Percentiles rank a stretch among this genome's conserved stretches.
phyloP scores from a whole-genome alignment of 2,113 vertebrate genomes.

The Mesoclemmys tuberculata region DNA sequence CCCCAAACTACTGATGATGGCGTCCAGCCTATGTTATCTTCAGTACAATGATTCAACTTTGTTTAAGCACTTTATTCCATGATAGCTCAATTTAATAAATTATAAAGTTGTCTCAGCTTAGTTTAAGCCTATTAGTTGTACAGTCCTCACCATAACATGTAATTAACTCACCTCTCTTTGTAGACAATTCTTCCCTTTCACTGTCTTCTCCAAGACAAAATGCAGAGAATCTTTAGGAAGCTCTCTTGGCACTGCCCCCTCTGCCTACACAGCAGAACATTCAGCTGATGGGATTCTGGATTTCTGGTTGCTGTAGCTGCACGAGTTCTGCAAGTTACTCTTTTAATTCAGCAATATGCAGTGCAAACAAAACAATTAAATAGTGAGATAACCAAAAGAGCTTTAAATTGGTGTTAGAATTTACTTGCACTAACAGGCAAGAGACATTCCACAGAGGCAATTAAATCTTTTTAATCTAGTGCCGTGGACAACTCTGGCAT shows the following conservation, averaged over 20 bases:
- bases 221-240: neutral
- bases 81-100: too few relatives aligned
- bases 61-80: neutral
- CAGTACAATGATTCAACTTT: accelerated
- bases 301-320: neutral
- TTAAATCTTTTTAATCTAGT: neutral
- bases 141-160: neutral
- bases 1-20: accelerated
- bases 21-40: neutral
- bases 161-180: neutral
- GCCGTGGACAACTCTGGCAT: neutral
- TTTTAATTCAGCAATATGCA: neutral
- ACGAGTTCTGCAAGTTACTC: neutral
- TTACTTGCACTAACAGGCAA: accelerated
- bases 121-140: neutral
- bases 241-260: neutral
- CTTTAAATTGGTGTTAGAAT: accelerated
- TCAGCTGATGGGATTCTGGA: neutral
- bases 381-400: neutral
- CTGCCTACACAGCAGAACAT: neutral
- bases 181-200: neutral
- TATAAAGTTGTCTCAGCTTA: accelerated
- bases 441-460: neutral
- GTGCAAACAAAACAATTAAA: neutral
- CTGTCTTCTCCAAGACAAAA: neutral